phyloP scores from a whole-genome alignment of 2,113 vertebrate species.

The Platysternon megacephalum region DNA sequence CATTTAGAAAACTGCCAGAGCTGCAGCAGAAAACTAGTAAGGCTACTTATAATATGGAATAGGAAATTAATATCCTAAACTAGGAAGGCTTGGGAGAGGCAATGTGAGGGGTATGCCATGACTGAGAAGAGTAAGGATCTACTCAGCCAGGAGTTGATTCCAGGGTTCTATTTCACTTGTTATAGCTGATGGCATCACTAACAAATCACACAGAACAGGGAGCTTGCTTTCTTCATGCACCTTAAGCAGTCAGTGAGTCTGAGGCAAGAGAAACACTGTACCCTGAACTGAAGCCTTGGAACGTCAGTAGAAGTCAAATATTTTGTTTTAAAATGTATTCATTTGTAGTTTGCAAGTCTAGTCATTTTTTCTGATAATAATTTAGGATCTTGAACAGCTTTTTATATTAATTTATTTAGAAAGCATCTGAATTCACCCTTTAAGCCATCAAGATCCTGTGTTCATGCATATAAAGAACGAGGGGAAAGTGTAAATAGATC shows the following conservation, averaged over 20 bases:
- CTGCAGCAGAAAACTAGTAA: neutral
- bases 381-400: neutral
- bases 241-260: accelerated
- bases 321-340: neutral
- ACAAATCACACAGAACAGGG: accelerated
- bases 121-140: accelerated
- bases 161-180: neutral
- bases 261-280: neutral
- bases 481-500: neutral
- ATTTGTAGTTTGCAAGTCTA: neutral
- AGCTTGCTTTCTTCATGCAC: accelerated
- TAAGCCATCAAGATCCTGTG: slow-evolving; percentile 52
- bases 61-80: neutral
- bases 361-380: neutral
- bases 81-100: neutral
- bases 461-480: slow-evolving; percentile 9
- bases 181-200: neutral
- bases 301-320: neutral
- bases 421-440: slow-evolving; percentile 42
- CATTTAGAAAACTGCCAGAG: neutral
- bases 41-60: neutral
- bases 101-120: neutral
- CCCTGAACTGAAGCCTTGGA: neutral
- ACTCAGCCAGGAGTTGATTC: neutral
- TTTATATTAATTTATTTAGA: slow-evolving; percentile 24